Evolutionary conservation across 2,113 vertebrate genomes (phyloP).

Genomic region (Crotalus horridus): DNA sequence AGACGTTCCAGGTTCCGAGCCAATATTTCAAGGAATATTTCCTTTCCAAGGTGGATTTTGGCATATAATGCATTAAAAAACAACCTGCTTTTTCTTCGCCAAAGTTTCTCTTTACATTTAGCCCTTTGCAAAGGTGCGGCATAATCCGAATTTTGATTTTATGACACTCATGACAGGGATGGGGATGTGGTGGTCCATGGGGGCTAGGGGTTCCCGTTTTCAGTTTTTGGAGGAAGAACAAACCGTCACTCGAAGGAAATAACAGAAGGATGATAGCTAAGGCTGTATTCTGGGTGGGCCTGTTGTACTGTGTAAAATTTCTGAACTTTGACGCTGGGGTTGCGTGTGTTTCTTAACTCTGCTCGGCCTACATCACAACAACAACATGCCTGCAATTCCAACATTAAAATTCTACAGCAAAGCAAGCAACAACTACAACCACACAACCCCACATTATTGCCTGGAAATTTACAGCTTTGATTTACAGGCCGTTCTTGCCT

Average conservation of each 20-base stretch:
- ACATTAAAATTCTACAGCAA: background rate
- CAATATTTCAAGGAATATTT: background rate
- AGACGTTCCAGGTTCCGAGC: background rate
- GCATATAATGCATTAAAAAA: background rate
- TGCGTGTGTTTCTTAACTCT: background rate
- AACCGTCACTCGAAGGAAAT: background rate
- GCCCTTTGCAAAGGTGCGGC: background rate
- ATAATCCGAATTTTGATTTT: background rate
- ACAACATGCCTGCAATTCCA: background rate
- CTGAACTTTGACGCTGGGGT: background rate
- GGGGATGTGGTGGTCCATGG: background rate
- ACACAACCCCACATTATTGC: background rate
- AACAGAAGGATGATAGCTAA: background rate
- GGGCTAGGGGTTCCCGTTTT: background rate
- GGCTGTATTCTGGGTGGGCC: rapidly evolving
- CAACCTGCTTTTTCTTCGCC: background rate
- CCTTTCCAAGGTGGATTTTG: background rate
- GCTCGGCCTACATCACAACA: no score
- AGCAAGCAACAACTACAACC: background rate
- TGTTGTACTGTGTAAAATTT: background rate
- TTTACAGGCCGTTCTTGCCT: background rate
- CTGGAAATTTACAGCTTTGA: background rate
- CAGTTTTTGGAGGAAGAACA: background rate
- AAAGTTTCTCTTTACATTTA: background rate
- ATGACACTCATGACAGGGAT: background rate